Evolutionary conservation across 2,113 vertebrate genomes (phyloP), one percentile per base, ranked within the genome.

Genomic region (Pungitius pungitius): DNA sequence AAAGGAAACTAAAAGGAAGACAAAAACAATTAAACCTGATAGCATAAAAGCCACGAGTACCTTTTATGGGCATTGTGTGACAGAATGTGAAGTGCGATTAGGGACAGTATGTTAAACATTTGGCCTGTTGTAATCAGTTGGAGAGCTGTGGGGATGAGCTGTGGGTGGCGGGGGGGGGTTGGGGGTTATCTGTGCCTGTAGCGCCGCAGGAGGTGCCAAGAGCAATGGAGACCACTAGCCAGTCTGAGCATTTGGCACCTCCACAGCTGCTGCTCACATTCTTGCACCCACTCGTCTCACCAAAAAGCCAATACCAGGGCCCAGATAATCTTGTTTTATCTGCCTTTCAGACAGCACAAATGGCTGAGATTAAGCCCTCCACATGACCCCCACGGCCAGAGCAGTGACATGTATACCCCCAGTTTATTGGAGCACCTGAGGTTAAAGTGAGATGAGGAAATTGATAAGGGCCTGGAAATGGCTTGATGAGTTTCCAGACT

Each of bases 301-400:
- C 69, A 18, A 70, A n/a, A 84, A 82, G 69, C 84, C 80, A 76
- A 55, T 27, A 83, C 84, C 86, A 72, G 82, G 84, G 74, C 69
- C 71, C 62, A 73, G 87, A 86, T 91, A 89, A 92, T 92, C 91
- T 86, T 80, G 77, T 88, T 90, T 91, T 86, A 90, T 90, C 90
- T 91, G 81, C 86, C 87, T 91, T 82, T 90, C 90, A 93, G 89
- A 91, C 89, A 86, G 77, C 78, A 88, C 89, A 91, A 92, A 92
- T 92, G 90, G 91, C 86, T 45, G 65, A 88, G 92, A 94, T 93
- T 93, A 93, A 90, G 91, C 87, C 61, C 78, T 65, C 80, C 75
- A 62, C 78, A 77, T 88, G 89, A 84, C 88, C 90, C 84, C 66
- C 75, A 80, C 65, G 74, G 52, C 81, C 83, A 56, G 45, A 42